phyloP scores from a whole-genome alignment of 2,888 invertebrate species.

The Aspidapion aeneum region DNA sequence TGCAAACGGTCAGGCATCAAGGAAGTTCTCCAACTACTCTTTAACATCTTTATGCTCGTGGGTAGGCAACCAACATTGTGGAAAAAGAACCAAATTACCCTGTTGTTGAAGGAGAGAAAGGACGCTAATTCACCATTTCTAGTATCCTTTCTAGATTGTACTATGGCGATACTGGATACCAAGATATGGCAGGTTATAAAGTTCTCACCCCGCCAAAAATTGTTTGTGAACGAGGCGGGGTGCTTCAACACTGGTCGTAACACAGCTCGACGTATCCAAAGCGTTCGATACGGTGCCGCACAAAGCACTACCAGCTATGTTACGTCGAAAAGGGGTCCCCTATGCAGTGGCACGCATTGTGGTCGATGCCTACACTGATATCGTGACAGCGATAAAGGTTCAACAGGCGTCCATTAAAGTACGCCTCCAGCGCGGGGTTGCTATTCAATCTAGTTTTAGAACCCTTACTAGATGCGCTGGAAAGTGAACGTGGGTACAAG shows the following conservation, averaged over 20 bases:
- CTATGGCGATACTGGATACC: too few species aligned
- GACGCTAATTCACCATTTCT: too few species aligned
- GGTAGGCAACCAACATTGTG: slow-evolving; percentile 7
- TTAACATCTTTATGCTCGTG: too few species aligned
- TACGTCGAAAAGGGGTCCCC: slow-evolving; percentile 39
- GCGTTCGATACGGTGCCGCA: too few species aligned
- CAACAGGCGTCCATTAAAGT: slow-evolving; percentile 23
- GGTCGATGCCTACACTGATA: slow-evolving; percentile 36
- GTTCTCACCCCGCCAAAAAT: slow-evolving; percentile 38
- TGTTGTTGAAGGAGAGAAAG: too few species aligned
- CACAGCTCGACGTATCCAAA: slow-evolving; percentile 46
- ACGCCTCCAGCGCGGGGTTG: slow-evolving; percentile 41
- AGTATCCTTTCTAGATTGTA: too few species aligned
- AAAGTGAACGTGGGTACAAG: slow-evolving; percentile 23
- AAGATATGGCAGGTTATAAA: too few species aligned
- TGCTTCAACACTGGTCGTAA: slow-evolving; percentile 42
- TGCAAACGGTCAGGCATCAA: slow-evolving; percentile 34
- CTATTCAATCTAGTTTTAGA: slow-evolving; percentile 42
- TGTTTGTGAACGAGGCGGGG: slow-evolving; percentile 36
- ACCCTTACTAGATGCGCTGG: slow-evolving; percentile 31
- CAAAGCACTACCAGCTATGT: slow-evolving; percentile 31
- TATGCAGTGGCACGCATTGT: slow-evolving; percentile 32
- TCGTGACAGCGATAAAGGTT: slow-evolving; percentile 32
- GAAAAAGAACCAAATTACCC: too few species aligned
- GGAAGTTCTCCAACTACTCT: slow-evolving; percentile 23